Evolutionary conservation across 2,797 vertebrate genomes (phyloP), one percentile per base, ranked within the genome.

Genomic region (Neoniphon sammara): DNA sequence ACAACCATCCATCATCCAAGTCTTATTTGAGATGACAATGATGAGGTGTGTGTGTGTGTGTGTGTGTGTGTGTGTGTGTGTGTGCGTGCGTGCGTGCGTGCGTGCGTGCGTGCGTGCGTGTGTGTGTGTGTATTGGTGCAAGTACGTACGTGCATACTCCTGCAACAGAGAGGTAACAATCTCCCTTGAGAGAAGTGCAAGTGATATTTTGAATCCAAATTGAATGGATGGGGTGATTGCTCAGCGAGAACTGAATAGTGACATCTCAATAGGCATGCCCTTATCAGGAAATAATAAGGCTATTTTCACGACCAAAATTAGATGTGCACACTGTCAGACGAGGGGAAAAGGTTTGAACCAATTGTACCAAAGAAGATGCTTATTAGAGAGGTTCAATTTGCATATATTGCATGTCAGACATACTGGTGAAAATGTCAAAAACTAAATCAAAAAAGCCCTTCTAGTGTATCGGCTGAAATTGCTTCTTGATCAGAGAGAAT

Each of bases 181-280:
- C 82, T 86, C 81, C 85, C 84, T 65, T 8, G 86, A 87, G 75
- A 73, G 83, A 77, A 69, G 73, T 67, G 71, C 80, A 76, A 81
- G 69, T 89, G 87, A 89, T 88, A 85, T 91, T 90, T 91, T 75
- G 71, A 91, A 88, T 85, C 85, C 80, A 89, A 91, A 90, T 89
- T 73, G 85, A 85, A 77, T 56, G 84, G 87, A 91, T 85, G 54
- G 73, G 81, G 50, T 87, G 87, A 90, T 87, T 85, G 91, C 85
- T 69, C 75, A 4, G 49, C 31, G 9, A 77, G 76, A 86, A 70
- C 64, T 70, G 75, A 64, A 87, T 78, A 78, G 87, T 90, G 89
- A 92, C 91, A 91, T 89, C 89, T 92, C 86, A 87, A 90, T 88
- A 87, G 89, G 81, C 82, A 68, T 89, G 88, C 81, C 89, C 89